Conservation (phyloP, 1,140 invertebrate species). For the Nephila pilipes region DNA sequence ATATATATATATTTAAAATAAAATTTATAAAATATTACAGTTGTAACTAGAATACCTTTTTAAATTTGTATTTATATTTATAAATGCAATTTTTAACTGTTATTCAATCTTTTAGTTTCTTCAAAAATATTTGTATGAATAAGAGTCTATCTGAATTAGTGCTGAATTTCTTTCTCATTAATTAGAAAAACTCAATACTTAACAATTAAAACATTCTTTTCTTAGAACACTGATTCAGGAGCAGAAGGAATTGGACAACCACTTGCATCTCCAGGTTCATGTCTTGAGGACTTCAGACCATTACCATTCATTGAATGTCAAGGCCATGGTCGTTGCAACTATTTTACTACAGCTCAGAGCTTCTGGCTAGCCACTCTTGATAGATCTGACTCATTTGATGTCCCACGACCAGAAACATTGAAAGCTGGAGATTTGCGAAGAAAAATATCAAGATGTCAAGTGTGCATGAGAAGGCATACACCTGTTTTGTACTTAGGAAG, state of each 20-base stretch:
- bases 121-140: no score
- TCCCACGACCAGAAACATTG: conserved; percentile 93
- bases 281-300: conserved; percentile 95
- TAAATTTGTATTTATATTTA: no score
- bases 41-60: no score
- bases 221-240: conserved; percentile 96
- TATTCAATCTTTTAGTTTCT: no score
- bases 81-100: no score
- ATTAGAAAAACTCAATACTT: no score
- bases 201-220: neutral
- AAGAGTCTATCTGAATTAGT: no score
- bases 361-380: conserved; percentile 95
- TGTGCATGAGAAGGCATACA: conserved; percentile 87
- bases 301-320: conserved; percentile 83
- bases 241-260: conserved; percentile 97
- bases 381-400: conserved; percentile 86
- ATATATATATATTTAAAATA: no score
- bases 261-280: conserved; percentile 95
- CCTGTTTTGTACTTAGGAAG: conserved; percentile 45
- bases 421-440: conserved; percentile 93
- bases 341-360: conserved; percentile 91
- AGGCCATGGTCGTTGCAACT: conserved; percentile 92
- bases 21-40: no score
- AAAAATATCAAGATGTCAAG: conserved; percentile 95
- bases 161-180: no score